Evolutionary conservation across 30 jellyfish, hydroid and myxozoan genomes (phyloP), one percentile per base, ranked within the genome.

Genomic region (Hydractinia symbiolongicarpus): DNA sequence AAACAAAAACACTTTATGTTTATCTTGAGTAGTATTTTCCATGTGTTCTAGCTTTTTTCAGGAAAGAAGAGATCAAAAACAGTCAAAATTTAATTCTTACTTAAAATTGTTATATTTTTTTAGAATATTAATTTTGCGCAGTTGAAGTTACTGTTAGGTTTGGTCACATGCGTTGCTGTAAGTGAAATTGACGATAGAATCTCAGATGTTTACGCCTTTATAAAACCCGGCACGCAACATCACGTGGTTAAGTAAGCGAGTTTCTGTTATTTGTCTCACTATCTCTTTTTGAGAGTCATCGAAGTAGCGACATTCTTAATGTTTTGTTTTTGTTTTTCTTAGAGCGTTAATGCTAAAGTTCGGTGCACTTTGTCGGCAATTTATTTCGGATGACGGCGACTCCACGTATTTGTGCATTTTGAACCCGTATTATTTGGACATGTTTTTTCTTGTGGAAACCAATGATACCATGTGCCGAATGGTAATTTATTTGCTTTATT

Each of bases 351-450:
- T 81, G 55, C 85, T 87, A 4, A 91, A 80, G 58, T 91, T 81
- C 53, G 95, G 93, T 8, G 67, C 82, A 8, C 69, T 79, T 11
- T 82, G 84, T 81, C 96, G 98, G 6, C 87, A 82, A 73, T 91
- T 91, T 70, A 19, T 55, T 20, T 68, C 98, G 20, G 96, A 87
- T 7, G 96, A 89, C 16, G 81, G 55, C 20, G 79, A 79, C 10
- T 20, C 21, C 54, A 89, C 93, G 17, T 91, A 61, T 75, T 53
- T 91, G 0, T 91, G 98, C 76, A 51, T 91, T 30, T 49, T 91
- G 50, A 91, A 91, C 71, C 98, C 94, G 21, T 60, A 54, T 9
- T 77, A 91, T 57, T 84, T 86, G 67, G 98, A 91, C 55, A 91
- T 91, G 98, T 86, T 91, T 79, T 88, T 86, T 70, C 60, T 91